Evolutionary conservation across 64 coral and sea anemone species (phyloP), one percentile per base, ranked within the genome.

Genomic region (Montipora capricornis): DNA sequence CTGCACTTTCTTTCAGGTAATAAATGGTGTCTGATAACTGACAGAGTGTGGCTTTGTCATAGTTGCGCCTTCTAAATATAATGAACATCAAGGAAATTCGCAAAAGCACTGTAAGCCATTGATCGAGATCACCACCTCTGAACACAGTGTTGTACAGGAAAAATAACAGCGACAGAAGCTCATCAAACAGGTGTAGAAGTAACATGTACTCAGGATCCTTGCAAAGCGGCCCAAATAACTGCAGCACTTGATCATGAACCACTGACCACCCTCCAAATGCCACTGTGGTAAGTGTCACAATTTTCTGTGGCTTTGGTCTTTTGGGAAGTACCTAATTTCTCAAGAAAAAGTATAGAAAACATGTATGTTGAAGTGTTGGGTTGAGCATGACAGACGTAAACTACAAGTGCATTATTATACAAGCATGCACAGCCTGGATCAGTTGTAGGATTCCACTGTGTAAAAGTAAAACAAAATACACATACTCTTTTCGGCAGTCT

Each of bases 1-100:
- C 67, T 69, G 53, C 17, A 49, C 53, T 77, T 17, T 76, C 14
- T 62, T 60, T 84, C 29, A 89, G 57, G 80, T 94, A 78, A 17
- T 82, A 69, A 58, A 94, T n/a, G 7, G 89, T 50, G 20, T 95
- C 80, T 12, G 70, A 84, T 5, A 57, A 57, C 52, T 57, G 52
- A 10, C 52, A 55, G 0, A 55, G 52, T 10, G 52, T 55, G 5
- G 52, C 52, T 55, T 55, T 55, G 52, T 57, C 52, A 57, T 57
- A 57, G 52, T 57, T 57, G 5, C 52, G 52, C 52, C 52, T 57
- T 57, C 52, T 57, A 57, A 57, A 57, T 57, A 10, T 57, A 7
- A 57, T 57, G 10, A 57, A 57, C 52, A 57, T 57, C 10, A 57
- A 57, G 52, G 52, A 57, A 57, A 57, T 10, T 70, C 68, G 87